Evolutionary conservation across 1,140 invertebrate genomes (phyloP), one percentile per base, ranked within the genome.

Genomic region (Zaprionus davidi): DNA sequence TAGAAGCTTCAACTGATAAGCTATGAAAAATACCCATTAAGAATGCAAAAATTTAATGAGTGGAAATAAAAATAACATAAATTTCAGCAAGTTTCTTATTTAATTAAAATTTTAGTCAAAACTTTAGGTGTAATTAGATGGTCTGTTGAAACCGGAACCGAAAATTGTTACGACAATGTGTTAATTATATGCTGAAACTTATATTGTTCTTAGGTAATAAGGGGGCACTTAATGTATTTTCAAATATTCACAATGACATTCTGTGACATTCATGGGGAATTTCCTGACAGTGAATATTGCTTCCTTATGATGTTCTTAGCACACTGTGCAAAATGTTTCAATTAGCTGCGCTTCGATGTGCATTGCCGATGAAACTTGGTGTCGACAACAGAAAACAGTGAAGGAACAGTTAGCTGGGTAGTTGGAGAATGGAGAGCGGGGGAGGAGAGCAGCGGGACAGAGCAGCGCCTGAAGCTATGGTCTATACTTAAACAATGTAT

Each of bases 331-430:
- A 67, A 75, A 85, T 64, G 79, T 88, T 88, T 88, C 84, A 88
- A 88, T 88, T 88, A 88, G 84, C 85, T 79, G 85, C 85, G 84
- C 85, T 88, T 88, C 84, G 84, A 88, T 90, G 84, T 88, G 84
- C 84, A 87, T 84, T 75, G 81, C 63, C 80, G 73, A 82, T 79
- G 82, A 73, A 76, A 77, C 70, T 86, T 82, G 82, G 69, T 86
- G 82, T 86, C 73, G 84, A 78, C 83, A 87, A 74, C 80, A 65
- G 76, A 59, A 68, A 60, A 46, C 57, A 53, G 64, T 38, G 26
- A 12, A 34, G 9, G 46, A 76, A 46, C n/a, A 46, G 41, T 46
- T 46, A 17, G 49, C 44, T 58, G 41, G 34, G 17, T 38, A 51
- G 31, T 26, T 34, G 46, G 31, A 57, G 26, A 62, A 31, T 20